Conservation (phyloP, 2,113 vertebrate species). For the Oryzias javanicus region DNA sequence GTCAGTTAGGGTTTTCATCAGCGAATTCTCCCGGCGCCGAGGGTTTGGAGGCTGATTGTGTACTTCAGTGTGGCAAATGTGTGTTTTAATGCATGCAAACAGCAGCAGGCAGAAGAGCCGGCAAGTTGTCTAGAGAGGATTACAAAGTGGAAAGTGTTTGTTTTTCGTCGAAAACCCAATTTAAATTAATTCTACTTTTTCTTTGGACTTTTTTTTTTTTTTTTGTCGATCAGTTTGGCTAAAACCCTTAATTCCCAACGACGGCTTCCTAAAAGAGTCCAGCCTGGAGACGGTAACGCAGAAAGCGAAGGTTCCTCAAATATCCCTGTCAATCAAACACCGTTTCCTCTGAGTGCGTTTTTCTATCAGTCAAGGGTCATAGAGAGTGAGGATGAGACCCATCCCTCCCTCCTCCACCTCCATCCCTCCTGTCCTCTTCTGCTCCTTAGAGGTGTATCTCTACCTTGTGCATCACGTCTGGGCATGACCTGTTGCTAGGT, state of each 20-base stretch:
- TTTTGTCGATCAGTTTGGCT: not conserved
- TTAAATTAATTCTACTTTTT: slow-evolving; percentile 12
- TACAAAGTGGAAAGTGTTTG: slow-evolving; percentile 18
- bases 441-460: slow-evolving; percentile 77
- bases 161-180: slow-evolving; percentile 15
- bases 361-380: slow-evolving; percentile 81
- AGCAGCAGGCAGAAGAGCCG: slow-evolving; percentile 11
- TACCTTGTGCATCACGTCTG: slow-evolving; percentile 80
- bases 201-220: slow-evolving; percentile 10
- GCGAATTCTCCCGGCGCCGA: slow-evolving; percentile 44
- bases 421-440: slow-evolving; percentile 39
- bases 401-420: slow-evolving; percentile 53
- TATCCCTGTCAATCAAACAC: slow-evolving; percentile 77
- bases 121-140: slow-evolving; percentile 22
- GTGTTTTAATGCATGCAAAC: slow-evolving; percentile 21
- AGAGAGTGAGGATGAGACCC: slow-evolving; percentile 73
- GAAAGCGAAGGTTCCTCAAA: slow-evolving; percentile 65
- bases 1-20: slow-evolving; percentile 70
- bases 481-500: slow-evolving; percentile 86
- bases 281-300: slow-evolving; percentile 39
- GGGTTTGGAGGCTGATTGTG: slow-evolving; percentile 47
- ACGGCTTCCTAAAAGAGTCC: slow-evolving; percentile 21
- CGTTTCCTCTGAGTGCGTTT: slow-evolving; percentile 79
- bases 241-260: not conserved
- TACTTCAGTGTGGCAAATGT: slow-evolving; percentile 45